Base-by-base conservation (phyloP, 1,140 invertebrate species). In the Campoletis sonorensis region DNA sequence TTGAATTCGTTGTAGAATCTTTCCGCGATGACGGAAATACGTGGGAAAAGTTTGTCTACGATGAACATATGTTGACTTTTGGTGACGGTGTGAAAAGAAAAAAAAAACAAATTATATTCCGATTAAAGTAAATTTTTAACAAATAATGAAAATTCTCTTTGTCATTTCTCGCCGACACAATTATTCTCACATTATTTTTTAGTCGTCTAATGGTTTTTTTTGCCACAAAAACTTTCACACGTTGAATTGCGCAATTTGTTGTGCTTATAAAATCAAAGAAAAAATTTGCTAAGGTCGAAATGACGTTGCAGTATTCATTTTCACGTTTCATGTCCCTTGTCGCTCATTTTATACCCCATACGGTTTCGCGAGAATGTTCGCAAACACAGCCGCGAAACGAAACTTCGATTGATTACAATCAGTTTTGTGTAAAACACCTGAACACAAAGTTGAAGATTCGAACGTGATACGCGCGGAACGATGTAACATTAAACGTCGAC, bases 301-400 rank as follows among this genome's bases (percentile, higher is more conserved):
- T 54, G 51, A 54, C 4, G 16, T 21, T 54, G 51, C 18, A 54
- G 51, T 1, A 15, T 54, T 54, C 18, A 54, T 54, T 54, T 54
- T 54, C 16, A 18, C n/a, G 51, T 54, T 54, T 54, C 51, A 54
- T 54, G 51, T 54, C 51, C 51, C 16, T 54, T 54, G 40, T 45
- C 40, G 40, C 40, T 45, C 40, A 45, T 54, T 54, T 54, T n/a
- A n/a, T 54, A 54, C 51, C 51, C n/a, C 51, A 54, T 54, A 54
- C 16, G 5, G 40, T 13, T n/a, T 45, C 40, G 11, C 40, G 40
- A 45, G 40, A 45, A 45, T 10, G 40, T 45, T 45, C 40, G 40
- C 40, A 13, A 45, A 45, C 40, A 45, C 40, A 45, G 40, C 11
- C 40, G 40, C n/a, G 16, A 21, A 54, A 18, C 1, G n/a, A 4